A percentile compares a stretch with the other conserved stretches of the same genome.
phyloP scores from a whole-genome alignment of 2,797 vertebrate genomes.

The Pterois miles region DNA sequence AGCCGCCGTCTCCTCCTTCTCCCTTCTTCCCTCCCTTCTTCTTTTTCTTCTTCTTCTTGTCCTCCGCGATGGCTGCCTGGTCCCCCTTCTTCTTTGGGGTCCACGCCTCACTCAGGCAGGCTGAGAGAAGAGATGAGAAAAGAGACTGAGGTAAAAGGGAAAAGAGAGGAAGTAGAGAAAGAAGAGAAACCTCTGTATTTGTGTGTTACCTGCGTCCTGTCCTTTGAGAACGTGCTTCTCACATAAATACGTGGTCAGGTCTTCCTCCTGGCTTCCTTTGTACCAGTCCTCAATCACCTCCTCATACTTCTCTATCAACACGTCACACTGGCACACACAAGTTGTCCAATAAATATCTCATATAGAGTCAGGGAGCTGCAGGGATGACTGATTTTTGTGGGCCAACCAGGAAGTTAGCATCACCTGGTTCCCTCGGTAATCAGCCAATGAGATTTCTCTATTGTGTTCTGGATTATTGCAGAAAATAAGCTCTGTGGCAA shows the following conservation, averaged over 20 bases:
- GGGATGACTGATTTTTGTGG: too few relatives aligned
- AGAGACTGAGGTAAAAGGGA: too few relatives aligned
- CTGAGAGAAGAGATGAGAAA: conserved; percentile 61
- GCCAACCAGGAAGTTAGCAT: too few relatives aligned
- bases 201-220: conserved; percentile 77
- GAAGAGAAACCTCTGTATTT: not conserved
- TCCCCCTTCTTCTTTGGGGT: conserved; percentile 86
- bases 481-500: too few relatives aligned
- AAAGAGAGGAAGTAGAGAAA: not conserved
- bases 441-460: too few relatives aligned
- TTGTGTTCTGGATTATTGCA: too few relatives aligned
- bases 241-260: conserved; percentile 92
- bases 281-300: conserved; percentile 98
- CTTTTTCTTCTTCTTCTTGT: conserved; percentile 87
- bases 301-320: conserved; percentile 93
- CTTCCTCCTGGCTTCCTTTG: conserved; percentile 91
- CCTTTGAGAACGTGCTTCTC: conserved; percentile 93
- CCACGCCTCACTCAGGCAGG: conserved; percentile 89
- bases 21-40: conserved; percentile 68
- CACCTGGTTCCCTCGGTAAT: too few relatives aligned
- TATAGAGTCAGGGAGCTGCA: too few relatives aligned
- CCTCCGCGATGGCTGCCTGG: conserved; percentile 78
- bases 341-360: too few relatives aligned
- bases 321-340: conserved; percentile 85
- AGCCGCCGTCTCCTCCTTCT: conserved; percentile 35